Base-by-base conservation (phyloP, 2,888 invertebrate genomes). In the Diachrysia chrysitis region DNA sequence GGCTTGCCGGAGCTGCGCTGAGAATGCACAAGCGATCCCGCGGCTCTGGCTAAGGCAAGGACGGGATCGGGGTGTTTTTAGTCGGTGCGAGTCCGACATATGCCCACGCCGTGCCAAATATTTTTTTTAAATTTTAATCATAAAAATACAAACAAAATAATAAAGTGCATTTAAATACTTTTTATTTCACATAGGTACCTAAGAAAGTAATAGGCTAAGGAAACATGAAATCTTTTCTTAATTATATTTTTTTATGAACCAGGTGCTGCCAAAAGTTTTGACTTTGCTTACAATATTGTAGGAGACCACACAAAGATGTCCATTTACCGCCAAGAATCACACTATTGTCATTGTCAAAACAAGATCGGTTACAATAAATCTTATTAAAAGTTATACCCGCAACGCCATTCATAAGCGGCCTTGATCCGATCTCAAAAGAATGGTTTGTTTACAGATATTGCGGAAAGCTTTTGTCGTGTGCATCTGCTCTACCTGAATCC, bases 331-430 rank as follows among this genome's bases (percentile, higher is more conserved):
- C 87, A 90, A 90, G 89, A 89, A 90, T 85, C 83, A 81, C 83
- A 81, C 91, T 82, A 92, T 95, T 94, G 94, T 94, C 85, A 87
- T 86, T 94, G 95, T 95, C 95, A 95, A 93, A 95, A 95, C 95
- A 95, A 89, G 95, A 95, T 95, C 95, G 88, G 94, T 94, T 94
- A 94, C 95, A 95, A 95, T 95, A 95, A 95, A 95, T 95, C 95
- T 95, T 95, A 95, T 95, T 94, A 95, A 89, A 91, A 87, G 87
- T 89, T 86, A 75, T 79, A 78, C 83, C 88, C 87, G 89, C 90
- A 89, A 86, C 85, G 86, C 88, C 88, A 93, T 94, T 93, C 92
- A 93, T 86, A 69, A 76, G 71, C 83, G 75, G 84, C 83, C 89
- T 89, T 89, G 90, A 92, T 92, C 86, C 84, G 78, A 84, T 82